Evolutionary conservation across 2,888 invertebrate species (phyloP).

Genomic region (Lobophora halterata): DNA sequence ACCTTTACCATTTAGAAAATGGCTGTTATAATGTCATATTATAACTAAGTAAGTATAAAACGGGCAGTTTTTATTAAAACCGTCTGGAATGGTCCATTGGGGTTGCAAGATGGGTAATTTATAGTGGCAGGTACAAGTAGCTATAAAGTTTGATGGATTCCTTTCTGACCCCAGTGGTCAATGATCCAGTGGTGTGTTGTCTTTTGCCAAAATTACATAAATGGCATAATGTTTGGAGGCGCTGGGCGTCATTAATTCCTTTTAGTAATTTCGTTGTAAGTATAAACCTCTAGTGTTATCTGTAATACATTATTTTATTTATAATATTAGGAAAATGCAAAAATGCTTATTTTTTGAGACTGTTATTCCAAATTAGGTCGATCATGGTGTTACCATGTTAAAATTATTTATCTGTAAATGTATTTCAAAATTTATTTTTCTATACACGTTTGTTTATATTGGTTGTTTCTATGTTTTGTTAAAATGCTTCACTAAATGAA

Average conservation of each 20-base stretch:
- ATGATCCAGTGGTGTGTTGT: too few relatives aligned
- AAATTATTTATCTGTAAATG: constrained; percentile 55
- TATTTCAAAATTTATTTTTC: constrained; percentile 72
- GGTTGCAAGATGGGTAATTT: too few relatives aligned
- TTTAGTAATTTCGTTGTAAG: constrained; percentile 14
- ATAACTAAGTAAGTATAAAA: too few relatives aligned
- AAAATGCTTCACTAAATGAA: constrained; percentile 40
- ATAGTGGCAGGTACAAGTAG: too few relatives aligned
- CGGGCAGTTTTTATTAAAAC: too few relatives aligned
- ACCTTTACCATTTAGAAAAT: too few relatives aligned
- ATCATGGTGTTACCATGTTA: constrained; percentile 50
- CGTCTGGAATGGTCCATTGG: too few relatives aligned
- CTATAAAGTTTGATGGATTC: too few relatives aligned
- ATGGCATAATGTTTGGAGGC: neutral
- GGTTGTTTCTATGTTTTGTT: constrained; percentile 60
- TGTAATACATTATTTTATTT: constrained; percentile 67
- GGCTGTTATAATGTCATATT: too few relatives aligned
- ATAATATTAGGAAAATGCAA: constrained; percentile 53
- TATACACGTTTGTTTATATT: constrained; percentile 59
- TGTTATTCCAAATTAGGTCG: constrained; percentile 66
- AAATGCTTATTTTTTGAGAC: constrained; percentile 75
- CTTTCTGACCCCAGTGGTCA: too few relatives aligned
- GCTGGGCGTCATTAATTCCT: constrained; percentile 9
- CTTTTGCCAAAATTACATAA: neutral
- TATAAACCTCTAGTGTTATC: constrained; percentile 45